Evolutionary conservation across 2,797 vertebrate species (phyloP).

Genomic region (Nothura maculosa): DNA sequence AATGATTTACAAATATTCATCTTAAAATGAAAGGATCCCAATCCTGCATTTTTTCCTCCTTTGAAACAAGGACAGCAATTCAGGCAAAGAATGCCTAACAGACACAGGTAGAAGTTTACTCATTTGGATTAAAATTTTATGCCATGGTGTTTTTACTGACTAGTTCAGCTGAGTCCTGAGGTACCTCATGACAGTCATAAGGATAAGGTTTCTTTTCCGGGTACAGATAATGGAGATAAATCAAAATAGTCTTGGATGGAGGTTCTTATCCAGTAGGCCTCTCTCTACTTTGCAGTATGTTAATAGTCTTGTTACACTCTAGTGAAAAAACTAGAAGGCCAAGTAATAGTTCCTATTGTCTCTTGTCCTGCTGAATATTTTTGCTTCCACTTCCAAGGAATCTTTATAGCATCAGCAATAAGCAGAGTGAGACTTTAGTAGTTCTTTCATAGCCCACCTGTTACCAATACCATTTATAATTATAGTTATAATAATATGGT

Average conservation of each 20-base stretch:
- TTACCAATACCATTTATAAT: background rate
- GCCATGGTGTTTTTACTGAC: background rate
- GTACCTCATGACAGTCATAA: background rate
- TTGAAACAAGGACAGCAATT: background rate
- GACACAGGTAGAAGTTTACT: background rate
- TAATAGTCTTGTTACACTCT: background rate
- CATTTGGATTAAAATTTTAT: background rate
- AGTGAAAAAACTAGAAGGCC: background rate
- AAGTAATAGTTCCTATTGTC: background rate
- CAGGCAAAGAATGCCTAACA: background rate
- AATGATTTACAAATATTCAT: constrained; percentile 64
- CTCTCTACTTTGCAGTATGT: background rate
- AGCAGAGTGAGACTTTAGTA: background rate
- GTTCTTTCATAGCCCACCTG: background rate
- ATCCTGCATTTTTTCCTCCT: background rate
- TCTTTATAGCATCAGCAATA: background rate
- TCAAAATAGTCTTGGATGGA: background rate
- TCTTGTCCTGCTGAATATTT: background rate
- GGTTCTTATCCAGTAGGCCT: background rate
- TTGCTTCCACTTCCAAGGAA: background rate
- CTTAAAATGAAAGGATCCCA: constrained; percentile 33
- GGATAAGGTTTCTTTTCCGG: background rate
- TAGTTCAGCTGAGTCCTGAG: background rate
- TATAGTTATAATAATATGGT: background rate
- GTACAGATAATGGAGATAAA: background rate